Conservation (phyloP, 2,113 vertebrate species). For the Sinocyclocheilus rhinocerous region DNA sequence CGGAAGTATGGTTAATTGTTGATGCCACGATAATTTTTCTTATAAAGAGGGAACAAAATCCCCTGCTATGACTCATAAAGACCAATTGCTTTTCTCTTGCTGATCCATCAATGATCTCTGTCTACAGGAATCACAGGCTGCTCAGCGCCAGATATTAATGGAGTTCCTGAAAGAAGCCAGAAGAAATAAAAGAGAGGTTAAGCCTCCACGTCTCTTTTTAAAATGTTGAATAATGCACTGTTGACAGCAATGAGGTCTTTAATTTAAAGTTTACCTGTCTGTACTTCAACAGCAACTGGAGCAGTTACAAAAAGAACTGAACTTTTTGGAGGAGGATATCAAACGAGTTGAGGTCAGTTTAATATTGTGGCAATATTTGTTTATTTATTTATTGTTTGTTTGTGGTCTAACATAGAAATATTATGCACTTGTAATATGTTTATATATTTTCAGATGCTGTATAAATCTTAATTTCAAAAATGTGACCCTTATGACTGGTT, state of each 20-base stretch:
- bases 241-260: conserved; percentile 25
- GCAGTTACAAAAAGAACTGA: conserved; percentile 97
- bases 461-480: too few relatives aligned
- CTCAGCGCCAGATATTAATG: conserved; percentile 96
- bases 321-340: conserved; percentile 97
- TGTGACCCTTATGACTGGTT: too few relatives aligned
- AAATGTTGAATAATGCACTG: conserved; percentile 14
- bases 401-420: not conserved
- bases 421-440: not conserved
- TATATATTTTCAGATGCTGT: too few relatives aligned
- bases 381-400: too few relatives aligned
- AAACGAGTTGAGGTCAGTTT: conserved; percentile 93
- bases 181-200: conserved; percentile 97
- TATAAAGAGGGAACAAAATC: not conserved
- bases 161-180: conserved; percentile 98
- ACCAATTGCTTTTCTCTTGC: not conserved
- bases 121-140: conserved; percentile 93
- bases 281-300: conserved; percentile 88
- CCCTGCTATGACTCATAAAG: not conserved
- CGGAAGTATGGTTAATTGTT: not conserved
- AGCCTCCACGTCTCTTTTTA: not conserved
- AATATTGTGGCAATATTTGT: too few relatives aligned
- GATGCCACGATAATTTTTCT: not conserved
- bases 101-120: conserved; percentile 38
- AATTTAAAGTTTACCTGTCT: conserved; percentile 51